Conservation (phyloP, 1,140 invertebrate species). For the Euwallacea fornicatus region DNA sequence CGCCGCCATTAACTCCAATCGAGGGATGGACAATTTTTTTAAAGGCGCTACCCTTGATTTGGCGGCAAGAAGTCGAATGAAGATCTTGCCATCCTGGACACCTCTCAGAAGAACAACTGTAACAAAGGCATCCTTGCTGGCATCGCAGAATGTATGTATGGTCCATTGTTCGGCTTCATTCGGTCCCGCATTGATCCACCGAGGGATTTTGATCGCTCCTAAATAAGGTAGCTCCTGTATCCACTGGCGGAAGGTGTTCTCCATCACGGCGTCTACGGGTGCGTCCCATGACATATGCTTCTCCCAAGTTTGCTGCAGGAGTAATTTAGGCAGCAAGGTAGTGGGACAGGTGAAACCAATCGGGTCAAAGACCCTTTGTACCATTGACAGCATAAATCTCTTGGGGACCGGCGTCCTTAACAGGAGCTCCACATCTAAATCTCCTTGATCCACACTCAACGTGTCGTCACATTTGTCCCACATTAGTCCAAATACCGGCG, state of each 20-base stretch:
- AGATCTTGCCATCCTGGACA: slow-evolving; percentile 8
- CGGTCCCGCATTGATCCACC: slow-evolving; percentile 15
- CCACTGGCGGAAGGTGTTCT: slow-evolving; percentile 23
- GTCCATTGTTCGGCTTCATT: slow-evolving; percentile 2
- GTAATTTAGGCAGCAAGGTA: slow-evolving; percentile 10
- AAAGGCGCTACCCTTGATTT: slow-evolving; percentile 44
- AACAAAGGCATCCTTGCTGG: slow-evolving; percentile 44
- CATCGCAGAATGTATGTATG: slow-evolving; percentile 47
- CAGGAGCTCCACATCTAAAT: too few species aligned
- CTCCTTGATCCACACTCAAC: background rate
- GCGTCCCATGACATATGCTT: slow-evolving; percentile 25
- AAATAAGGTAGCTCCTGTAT: slow-evolving; percentile 27
- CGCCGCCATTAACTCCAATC: slow-evolving; percentile 42
- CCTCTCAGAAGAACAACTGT: slow-evolving; percentile 41
- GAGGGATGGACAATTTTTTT: slow-evolving; percentile 43
- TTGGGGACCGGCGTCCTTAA: background rate
- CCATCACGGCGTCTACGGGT: slow-evolving; percentile 15
- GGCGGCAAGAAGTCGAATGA: slow-evolving; percentile 35
- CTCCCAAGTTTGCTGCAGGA: slow-evolving; percentile 23
- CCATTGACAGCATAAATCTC: slow-evolving; percentile 15
- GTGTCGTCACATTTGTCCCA: slow-evolving; percentile 17
- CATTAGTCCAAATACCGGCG: slow-evolving; percentile 21
- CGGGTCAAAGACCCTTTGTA: slow-evolving; percentile 19
- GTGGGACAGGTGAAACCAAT: slow-evolving; percentile 1
- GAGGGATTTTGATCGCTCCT: slow-evolving; percentile 24